Evolutionary conservation across 2,888 invertebrate species (phyloP), one percentile per base, ranked within the genome.

Genomic region (Xestia xanthographa): DNA sequence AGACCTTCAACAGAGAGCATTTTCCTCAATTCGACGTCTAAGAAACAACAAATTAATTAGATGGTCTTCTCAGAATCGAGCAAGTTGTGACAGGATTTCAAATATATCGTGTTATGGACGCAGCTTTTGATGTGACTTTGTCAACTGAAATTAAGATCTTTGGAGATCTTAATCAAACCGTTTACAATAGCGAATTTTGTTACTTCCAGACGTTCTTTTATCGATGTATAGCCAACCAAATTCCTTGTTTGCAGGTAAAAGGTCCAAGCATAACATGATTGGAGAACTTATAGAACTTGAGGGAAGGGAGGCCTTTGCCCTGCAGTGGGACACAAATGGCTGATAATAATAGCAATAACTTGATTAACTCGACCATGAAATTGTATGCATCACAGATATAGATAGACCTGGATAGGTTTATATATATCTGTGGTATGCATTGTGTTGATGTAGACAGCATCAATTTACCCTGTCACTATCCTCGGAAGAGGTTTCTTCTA

Each of bases 11-110:
- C 26, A 63, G 60, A 75, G 45, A 56, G 29, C 43, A 48, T 82
- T 84, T 84, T 79, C 72, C 77, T 84, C 77, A 79, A 82, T 74
- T 79, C 68, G 29, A 29, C 53, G 20, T 67, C 72, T 45, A 29
- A 66, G 69, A 79, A 79, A 77, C 66, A 86, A 85, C 77, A 81
- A 79, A 79, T 75, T 85, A 72, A 80, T 76, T 80, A 76, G 66
- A 11, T 65, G n/a, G 45, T 72, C 17, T 83, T 83, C 79, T 79
- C 38, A 73, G 85, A 80, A 83, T 48, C 48, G 72, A 72, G 45
- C 56, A 63, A 50, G 73, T 58, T 66, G 62, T 26, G 38, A 60
- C 60, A 69, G 41, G 41, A 56, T 78, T 75, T 69, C 20, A 70
- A 62, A 38, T 48, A 38, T 43, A 72, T 66, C 41, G 17, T 50